phyloP scores from a whole-genome alignment of 2,113 vertebrate genomes.

The Proterorhinus semilunaris region DNA sequence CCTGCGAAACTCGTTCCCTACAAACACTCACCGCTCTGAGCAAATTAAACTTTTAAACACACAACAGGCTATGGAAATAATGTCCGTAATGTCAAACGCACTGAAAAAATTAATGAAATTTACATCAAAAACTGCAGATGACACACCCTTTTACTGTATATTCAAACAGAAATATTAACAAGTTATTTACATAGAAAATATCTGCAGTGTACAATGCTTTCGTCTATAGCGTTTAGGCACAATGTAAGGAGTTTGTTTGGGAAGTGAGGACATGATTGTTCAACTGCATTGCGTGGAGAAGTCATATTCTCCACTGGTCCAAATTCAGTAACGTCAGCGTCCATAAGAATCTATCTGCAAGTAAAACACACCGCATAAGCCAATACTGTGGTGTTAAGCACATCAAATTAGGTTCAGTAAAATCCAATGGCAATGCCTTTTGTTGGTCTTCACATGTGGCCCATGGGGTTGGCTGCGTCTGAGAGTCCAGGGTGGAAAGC shows the following conservation, averaged over 20 bases:
- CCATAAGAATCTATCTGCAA: conserved; percentile 37
- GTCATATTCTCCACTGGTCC: conserved; percentile 63
- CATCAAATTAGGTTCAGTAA: not conserved
- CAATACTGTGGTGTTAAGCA: not conserved
- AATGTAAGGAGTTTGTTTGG: conserved; percentile 85
- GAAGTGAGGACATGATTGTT: conserved; percentile 87
- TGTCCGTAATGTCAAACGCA: conserved; percentile 36
- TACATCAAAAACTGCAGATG: conserved; percentile 42
- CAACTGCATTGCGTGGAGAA: conserved; percentile 81
- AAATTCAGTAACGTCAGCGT: conserved; percentile 35
- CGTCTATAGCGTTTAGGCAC: conserved; percentile 90
- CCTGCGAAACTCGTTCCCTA: conserved; percentile 35
- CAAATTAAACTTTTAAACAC: conserved; percentile 43
- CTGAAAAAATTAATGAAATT: conserved; percentile 38
- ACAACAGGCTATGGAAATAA: conserved; percentile 33
- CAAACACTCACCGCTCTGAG: conserved; percentile 31
- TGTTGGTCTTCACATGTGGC: conserved; percentile 87
- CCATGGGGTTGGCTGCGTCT: conserved; percentile 88
- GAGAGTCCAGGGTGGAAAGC: conserved; percentile 86
- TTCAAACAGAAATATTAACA: conserved; percentile 52
- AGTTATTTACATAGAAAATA: conserved; percentile 72
- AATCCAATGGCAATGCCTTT: conserved; percentile 13
- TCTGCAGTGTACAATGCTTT: conserved; percentile 90
- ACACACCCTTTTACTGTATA: conserved; percentile 23
- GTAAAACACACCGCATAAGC: conserved; percentile 26